Conservation (phyloP, 2,797 vertebrate genomes). For the Spea hammondii region DNA sequence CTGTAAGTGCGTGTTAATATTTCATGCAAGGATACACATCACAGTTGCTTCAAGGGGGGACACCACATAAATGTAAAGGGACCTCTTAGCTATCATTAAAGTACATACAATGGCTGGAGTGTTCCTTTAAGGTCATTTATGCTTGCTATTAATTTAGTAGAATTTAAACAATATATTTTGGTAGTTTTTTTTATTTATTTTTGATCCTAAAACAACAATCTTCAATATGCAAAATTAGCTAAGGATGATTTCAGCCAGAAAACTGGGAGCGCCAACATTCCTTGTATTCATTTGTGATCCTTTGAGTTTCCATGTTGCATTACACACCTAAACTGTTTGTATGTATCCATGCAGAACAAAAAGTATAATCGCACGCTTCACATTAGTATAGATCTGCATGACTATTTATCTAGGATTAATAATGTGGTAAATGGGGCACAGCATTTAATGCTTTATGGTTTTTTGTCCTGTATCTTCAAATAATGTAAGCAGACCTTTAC, state of each 20-base stretch:
- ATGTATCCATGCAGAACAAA: slow-evolving; percentile 2
- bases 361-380: not conserved
- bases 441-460: not conserved
- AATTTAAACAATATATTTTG: too few species aligned
- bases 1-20: too few species aligned
- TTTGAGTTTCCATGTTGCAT: not conserved
- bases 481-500: too few species aligned
- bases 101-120: too few species aligned
- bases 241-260: not conserved
- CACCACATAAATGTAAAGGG: too few species aligned
- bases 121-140: too few species aligned
- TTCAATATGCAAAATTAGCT: not conserved
- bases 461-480: not conserved
- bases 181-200: too few species aligned
- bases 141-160: too few species aligned
- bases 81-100: too few species aligned
- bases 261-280: not conserved
- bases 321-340: not conserved
- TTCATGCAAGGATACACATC: too few species aligned
- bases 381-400: not conserved
- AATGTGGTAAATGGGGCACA: not conserved
- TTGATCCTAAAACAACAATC: not conserved
- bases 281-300: not conserved
- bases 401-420: not conserved
- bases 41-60: too few species aligned